These are phyloP conservation scores for Saguinus midas DNA, from an alignment of 2,113 vertebrate genomes.

Conservation along the genomic window DNA sequence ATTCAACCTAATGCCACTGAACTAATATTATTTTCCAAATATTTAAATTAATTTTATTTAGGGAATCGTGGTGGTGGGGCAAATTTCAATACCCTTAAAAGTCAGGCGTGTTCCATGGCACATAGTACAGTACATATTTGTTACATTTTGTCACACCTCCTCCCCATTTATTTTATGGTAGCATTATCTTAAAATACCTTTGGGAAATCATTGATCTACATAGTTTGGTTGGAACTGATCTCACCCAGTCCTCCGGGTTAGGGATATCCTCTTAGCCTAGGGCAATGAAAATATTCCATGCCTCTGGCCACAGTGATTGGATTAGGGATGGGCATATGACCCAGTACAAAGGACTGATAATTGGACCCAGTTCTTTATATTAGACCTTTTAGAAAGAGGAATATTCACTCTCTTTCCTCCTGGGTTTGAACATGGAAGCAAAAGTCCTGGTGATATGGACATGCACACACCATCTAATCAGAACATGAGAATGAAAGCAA, in stretches of 20 bases:
- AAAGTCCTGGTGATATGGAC: neutral
- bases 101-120: neutral
- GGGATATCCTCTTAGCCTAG: neutral
- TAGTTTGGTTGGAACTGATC: neutral
- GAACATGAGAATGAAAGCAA: neutral
- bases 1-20: neutral
- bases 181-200: neutral
- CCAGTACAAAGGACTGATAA: neutral
- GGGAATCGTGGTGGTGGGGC: neutral
- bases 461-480: neutral
- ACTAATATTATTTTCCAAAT: conserved; percentile 17
- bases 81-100: neutral
- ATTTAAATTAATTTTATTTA: neutral
- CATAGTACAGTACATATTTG: neutral
- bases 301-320: neutral
- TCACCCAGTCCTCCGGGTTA: neutral
- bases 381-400: neutral
- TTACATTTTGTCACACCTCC: neutral
- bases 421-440: neutral
- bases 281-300: neutral
- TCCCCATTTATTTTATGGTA: neutral
- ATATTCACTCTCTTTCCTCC: neutral
- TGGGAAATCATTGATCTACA: neutral
- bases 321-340: neutral
- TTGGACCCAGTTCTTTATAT: neutral